These are phyloP conservation scores for Dyspetes luteomarginatus DNA, from an alignment of 2,888 invertebrate genomes.

Conservation along the genomic window DNA sequence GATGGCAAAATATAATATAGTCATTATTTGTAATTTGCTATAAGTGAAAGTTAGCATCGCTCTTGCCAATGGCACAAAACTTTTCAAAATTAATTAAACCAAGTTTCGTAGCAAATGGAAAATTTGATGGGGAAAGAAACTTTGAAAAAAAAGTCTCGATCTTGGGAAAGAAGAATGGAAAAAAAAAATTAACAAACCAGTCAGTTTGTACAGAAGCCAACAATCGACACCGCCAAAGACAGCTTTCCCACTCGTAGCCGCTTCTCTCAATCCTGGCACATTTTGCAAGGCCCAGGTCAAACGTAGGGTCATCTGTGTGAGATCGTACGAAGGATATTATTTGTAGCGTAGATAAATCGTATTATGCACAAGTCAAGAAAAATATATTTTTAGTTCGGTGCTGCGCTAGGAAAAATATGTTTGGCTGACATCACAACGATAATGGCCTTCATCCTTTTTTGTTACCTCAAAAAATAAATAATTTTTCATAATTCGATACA, in stretches of 20 bases:
- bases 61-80: too few relatives aligned
- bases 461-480: too few relatives aligned
- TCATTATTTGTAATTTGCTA: too few relatives aligned
- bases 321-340: not conserved
- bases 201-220: slow-evolving; percentile 95
- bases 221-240: slow-evolving; percentile 96
- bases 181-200: slow-evolving; percentile 78
- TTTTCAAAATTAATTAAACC: not conserved
- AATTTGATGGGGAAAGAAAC: too few relatives aligned
- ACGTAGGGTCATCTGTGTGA: slow-evolving; percentile 88
- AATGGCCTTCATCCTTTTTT: too few relatives aligned
- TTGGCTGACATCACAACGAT: too few relatives aligned
- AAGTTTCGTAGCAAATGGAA: not conserved
- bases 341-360: not conserved
- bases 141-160: not conserved
- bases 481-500: too few relatives aligned
- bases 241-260: slow-evolving; percentile 87
- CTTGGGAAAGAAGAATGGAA: not conserved
- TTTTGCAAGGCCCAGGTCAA: slow-evolving; percentile 92
- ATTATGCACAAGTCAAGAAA: not conserved
- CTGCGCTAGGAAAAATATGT: not conserved
- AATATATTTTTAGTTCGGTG: not conserved
- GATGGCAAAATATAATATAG: too few relatives aligned
- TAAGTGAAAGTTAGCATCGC: too few relatives aligned
- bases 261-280: slow-evolving; percentile 88